Percentiles rank a stretch among this genome's conserved stretches.
phyloP scores from a whole-genome alignment of 2,113 vertebrate genomes.

The Nerophis ophidion region DNA sequence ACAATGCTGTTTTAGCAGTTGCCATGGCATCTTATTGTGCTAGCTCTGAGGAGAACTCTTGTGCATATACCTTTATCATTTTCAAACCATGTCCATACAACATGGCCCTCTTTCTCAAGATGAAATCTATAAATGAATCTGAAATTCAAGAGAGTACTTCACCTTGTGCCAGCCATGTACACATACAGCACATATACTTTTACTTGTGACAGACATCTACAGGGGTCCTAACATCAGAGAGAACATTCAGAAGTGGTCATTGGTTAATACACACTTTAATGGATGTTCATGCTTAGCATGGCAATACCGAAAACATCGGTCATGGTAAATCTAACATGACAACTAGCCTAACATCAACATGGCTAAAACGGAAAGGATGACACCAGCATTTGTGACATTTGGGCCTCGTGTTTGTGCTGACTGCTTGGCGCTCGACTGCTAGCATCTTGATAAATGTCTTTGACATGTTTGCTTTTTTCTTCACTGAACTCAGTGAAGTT shows the following conservation, averaged over 20 bases:
- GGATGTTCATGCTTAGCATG: conserved; percentile 64
- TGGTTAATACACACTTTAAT: conserved; percentile 53
- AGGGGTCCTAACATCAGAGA: conserved; percentile 56
- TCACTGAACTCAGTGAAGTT: conserved; percentile 23
- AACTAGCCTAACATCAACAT: conserved; percentile 54
- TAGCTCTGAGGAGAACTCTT: conserved; percentile 67
- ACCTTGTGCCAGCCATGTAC: conserved; percentile 72
- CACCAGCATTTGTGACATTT: conserved; percentile 38
- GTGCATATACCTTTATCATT: conserved; percentile 75
- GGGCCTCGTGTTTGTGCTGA: conserved; percentile 32
- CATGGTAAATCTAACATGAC: conserved; percentile 29
- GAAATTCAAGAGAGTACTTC: conserved; percentile 77
- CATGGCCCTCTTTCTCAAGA: conserved; percentile 76
- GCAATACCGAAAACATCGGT: conserved; percentile 46
- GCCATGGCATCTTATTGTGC: conserved; percentile 75
- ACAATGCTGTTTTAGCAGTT: conserved; percentile 66
- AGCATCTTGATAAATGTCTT: conserved; percentile 7
- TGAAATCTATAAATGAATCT: conserved; percentile 77
- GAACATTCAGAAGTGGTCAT: conserved; percentile 57
- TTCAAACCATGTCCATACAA: conserved; percentile 77
- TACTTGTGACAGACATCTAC: conserved; percentile 59
- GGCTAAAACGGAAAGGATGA: conserved; percentile 52
- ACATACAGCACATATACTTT: conserved; percentile 69
- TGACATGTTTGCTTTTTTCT: conserved; percentile 34
- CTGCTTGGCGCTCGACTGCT: not conserved